phyloP scores from a whole-genome alignment of 1,140 invertebrate genomes.

The Drosophila tristis region DNA sequence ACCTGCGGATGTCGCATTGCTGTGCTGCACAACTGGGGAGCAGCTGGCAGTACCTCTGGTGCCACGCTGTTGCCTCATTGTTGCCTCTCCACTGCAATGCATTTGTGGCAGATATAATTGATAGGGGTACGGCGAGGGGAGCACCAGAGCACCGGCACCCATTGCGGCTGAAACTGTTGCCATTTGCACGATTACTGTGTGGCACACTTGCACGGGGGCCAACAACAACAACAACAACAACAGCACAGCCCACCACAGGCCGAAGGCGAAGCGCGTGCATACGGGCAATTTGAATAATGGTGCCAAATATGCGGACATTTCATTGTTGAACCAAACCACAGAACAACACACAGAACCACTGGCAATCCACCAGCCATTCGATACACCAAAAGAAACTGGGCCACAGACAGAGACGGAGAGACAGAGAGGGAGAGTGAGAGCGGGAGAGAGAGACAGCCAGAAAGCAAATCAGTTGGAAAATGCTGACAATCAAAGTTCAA shows the following conservation, averaged over 20 bases:
- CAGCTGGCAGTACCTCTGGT: slow-evolving; percentile 39
- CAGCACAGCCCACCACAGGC: too few relatives aligned
- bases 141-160: background rate
- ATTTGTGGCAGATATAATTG: slow-evolving; percentile 68
- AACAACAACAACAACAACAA: too few relatives aligned
- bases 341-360: background rate
- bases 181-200: slow-evolving; percentile 35
- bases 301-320: slow-evolving; percentile 79
- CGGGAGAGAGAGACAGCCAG: too few relatives aligned
- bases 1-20: slow-evolving; percentile 49
- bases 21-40: slow-evolving; percentile 20
- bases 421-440: slow-evolving; percentile 15
- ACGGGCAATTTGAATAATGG: slow-evolving; percentile 80
- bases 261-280: slow-evolving; percentile 65
- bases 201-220: slow-evolving; percentile 50
- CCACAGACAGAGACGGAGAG: slow-evolving; percentile 33
- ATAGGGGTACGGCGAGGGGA: slow-evolving; percentile 4
- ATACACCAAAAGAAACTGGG: slow-evolving; percentile 15
- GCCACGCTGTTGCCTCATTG: background rate
- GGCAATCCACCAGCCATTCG: background rate
- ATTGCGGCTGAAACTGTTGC: slow-evolving; percentile 30
- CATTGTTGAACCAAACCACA: slow-evolving; percentile 58
- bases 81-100: slow-evolving; percentile 50
- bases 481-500: too few relatives aligned
- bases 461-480: too few relatives aligned